Evolutionary conservation across 2,797 vertebrate genomes (phyloP), one percentile per base, ranked within the genome.

Genomic region (Poecilia wingei): DNA sequence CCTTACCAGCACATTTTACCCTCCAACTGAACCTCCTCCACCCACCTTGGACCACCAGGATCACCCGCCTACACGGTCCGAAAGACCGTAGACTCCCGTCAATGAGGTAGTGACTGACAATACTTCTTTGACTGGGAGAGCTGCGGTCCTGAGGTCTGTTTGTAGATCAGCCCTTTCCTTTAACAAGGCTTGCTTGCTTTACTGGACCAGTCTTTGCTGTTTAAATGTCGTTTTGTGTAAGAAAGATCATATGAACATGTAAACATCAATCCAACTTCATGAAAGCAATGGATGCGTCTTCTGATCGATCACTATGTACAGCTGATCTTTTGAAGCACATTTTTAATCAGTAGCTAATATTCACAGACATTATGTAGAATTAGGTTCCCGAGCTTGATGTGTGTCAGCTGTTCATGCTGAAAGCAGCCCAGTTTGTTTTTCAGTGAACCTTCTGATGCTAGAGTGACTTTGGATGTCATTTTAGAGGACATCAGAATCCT

Each of bases 381-480:
- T 31, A 36, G 20, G 12, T 3, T 66, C 20, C 59, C 4, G 22
- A 53, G 64, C 33, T n/a, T 69, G 47, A 16, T 18, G 31, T 25
- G 61, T 18, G 13, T 66, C n/a, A 69, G 33, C 22, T 16, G 36
- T 18, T 20, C n/a, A 41, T 36, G 7, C 7, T 72, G 45, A 31
- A 82, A 68, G 72, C 13, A 75, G 47, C 68, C 28, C 31, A 71
- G 13, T 3, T n/a, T 28, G 9, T 57, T 31, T 64, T 16, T 39
- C 16, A 76, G 76, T 5, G 68, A 73, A 70, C 43, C 55, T 69
- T 41, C 4, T 80, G 72, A 81, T 57, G 28, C 47, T 64, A 68
- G 16, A 59, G 57, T 72, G 68, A 82, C 76, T 76, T 3, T 82
- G 76, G 85, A 82, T 78, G 81, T 84, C 82, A 84, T 4, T 0